Evolutionary conservation across 2,888 invertebrate genomes (phyloP).

Genomic region (Agrotis segetum): DNA sequence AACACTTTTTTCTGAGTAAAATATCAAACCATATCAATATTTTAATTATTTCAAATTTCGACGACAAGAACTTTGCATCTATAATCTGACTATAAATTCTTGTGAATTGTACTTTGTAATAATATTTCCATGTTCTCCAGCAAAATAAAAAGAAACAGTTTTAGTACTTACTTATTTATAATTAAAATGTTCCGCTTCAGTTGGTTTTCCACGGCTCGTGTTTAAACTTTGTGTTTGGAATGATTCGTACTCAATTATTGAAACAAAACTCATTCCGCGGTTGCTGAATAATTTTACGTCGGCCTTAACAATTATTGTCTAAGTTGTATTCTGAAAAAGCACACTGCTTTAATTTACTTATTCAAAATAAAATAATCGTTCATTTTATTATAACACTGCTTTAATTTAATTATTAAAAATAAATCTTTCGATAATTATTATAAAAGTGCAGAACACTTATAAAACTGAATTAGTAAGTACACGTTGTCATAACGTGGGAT

Average conservation of each 20-base stretch:
- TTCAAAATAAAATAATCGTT: not conserved
- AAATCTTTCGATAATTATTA: not conserved
- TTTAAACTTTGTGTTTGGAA: conserved; percentile 16
- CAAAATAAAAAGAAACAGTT: not conserved
- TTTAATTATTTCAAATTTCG: not conserved
- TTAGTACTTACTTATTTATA: not conserved
- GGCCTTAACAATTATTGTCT: not conserved
- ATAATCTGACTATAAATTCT: not conserved
- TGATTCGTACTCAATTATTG: conserved; percentile 7
- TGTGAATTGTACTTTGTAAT: not conserved
- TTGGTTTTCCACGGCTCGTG: not conserved
- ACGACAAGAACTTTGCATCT: not conserved
- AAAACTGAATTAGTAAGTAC: too few relatives aligned
- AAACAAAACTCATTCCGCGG: conserved; percentile 6
- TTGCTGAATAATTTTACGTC: not conserved
- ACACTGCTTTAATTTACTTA: not conserved
- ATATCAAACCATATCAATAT: not conserved
- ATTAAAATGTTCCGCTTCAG: conserved; percentile 11
- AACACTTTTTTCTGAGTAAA: not conserved
- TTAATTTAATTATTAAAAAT: not conserved
- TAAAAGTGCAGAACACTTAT: not conserved
- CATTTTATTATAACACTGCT: too few relatives aligned
- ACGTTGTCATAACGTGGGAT: too few relatives aligned
- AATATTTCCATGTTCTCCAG: not conserved
- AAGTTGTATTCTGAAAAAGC: not conserved